Percentiles rank a stretch among this genome's conserved stretches.
Evolutionary conservation across 1,140 invertebrate genomes (phyloP).

Genomic region (Leptopilina clavipes): DNA sequence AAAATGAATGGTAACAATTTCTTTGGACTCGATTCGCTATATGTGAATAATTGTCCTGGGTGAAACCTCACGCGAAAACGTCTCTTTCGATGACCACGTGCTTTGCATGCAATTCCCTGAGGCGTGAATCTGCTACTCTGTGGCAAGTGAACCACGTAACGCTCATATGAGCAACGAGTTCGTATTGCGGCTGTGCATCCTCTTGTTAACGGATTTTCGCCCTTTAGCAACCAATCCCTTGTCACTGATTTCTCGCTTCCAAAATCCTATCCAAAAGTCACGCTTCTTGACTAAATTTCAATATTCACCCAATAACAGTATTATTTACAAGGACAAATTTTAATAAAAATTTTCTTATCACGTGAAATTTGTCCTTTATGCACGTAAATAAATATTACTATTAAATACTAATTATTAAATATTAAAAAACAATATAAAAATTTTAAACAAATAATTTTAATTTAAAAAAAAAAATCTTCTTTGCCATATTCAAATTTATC

Average conservation of each 20-base stretch:
- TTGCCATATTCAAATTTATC: too few relatives aligned
- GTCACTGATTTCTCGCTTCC: slow-evolving; percentile 26
- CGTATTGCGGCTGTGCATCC: slow-evolving; percentile 33
- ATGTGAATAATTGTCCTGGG: slow-evolving; percentile 14
- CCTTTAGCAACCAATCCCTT: slow-evolving; percentile 25
- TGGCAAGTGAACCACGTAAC: slow-evolving; percentile 33
- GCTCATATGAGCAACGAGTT: slow-evolving; percentile 23
- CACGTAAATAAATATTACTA: too few relatives aligned
- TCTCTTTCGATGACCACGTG: slow-evolving; percentile 33
- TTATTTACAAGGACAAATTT: too few relatives aligned
- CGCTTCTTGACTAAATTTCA: too few relatives aligned
- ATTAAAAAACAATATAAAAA: too few relatives aligned
- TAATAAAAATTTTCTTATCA: too few relatives aligned
- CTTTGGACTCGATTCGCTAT: neutral
- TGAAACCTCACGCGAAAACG: slow-evolving; percentile 10
- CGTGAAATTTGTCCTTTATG: too few relatives aligned
- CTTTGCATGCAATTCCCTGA: slow-evolving; percentile 44
- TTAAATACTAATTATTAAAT: too few relatives aligned
- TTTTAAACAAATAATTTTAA: too few relatives aligned
- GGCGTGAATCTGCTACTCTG: slow-evolving; percentile 45
- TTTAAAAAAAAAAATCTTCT: too few relatives aligned
- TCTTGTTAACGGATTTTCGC: slow-evolving; percentile 29
- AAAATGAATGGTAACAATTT: neutral
- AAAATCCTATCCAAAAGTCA: neutral
- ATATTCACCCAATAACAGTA: too few relatives aligned